Base-by-base conservation (phyloP, 2,888 invertebrate species). In the Colostygia pectinataria region DNA sequence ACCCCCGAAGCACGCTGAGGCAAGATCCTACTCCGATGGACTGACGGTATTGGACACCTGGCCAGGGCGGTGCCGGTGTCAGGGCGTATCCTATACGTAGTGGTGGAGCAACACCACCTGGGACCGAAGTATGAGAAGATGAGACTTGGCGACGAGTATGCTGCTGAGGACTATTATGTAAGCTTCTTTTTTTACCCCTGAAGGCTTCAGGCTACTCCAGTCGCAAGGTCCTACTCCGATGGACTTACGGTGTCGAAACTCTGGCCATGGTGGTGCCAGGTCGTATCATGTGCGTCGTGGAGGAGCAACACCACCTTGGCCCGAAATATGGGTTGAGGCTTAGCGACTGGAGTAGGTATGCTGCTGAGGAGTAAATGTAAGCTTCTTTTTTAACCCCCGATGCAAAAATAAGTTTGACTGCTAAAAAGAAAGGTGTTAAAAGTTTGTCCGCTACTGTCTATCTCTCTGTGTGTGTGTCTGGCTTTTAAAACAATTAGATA, bases 271-370 rank as follows among this genome's bases (percentile, higher is more conserved):
- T 85, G 0, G 86, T 89, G 0, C 79, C 87, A 6, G 89, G 82
- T 1, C 66, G 75, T 6, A 77, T 92, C 0, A 71, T 93, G 20
- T 94, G 92, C 63, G 75, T 94, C 10, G 77, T 95, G 1, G 94
- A 95, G 74, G 94, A 94, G 59, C 92, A 95, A 42, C 94, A 94
- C 58, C 93, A 94, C 61, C 81, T 93, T 6, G 95, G 95, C 0
- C 92, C 92, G 0, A 90, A 93, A 39, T 95, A 93, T 63, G 90
- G 92, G 33, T n/a, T n/a, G n/a, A n/a, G n/a, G n/a, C n/a, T n/a
- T n/a, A n/a, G n/a, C n/a, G n/a, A n/a, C n/a, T n/a, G n/a, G n/a
- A n/a, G n/a, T n/a, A n/a, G n/a, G n/a, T n/a, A n/a, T n/a, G n/a
- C n/a, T n/a, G n/a, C n/a, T n/a, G n/a, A n/a, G n/a, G n/a, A n/a